Evolutionary conservation across 1,140 invertebrate genomes (phyloP).

Genomic region (Aphidius gifuensis): DNA sequence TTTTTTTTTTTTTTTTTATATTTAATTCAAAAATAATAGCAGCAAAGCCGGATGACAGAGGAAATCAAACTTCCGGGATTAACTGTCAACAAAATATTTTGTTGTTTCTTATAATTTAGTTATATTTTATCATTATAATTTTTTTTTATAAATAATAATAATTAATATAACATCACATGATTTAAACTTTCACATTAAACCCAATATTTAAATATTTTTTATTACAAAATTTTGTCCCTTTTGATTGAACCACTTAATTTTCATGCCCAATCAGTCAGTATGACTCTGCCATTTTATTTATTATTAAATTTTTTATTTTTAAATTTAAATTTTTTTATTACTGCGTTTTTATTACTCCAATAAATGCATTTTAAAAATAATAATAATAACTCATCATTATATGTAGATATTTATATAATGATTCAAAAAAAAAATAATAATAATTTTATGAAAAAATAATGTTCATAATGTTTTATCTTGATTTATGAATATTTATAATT

Average conservation of each 20-base stretch:
- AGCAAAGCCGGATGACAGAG: background rate
- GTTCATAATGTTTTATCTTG: no score
- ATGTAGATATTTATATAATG: no score
- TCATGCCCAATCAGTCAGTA: slow-evolving; percentile 17
- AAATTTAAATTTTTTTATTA: background rate
- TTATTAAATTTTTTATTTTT: background rate
- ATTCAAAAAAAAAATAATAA: no score
- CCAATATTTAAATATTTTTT: slow-evolving; percentile 1
- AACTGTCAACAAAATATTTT: background rate
- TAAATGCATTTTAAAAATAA: no score
- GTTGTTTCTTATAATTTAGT: no score
- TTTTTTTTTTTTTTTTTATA: background rate
- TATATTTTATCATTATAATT: no score
- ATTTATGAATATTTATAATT: no score
- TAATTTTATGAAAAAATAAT: no score
- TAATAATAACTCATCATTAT: no score
- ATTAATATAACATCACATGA: background rate
- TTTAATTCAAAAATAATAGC: background rate
- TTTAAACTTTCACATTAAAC: background rate
- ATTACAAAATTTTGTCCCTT: background rate
- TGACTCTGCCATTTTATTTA: slow-evolving; percentile 24
- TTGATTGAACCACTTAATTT: slow-evolving; percentile 17
- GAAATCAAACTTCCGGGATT: slow-evolving; percentile 8
- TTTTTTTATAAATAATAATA: no score
- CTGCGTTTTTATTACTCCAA: no score